Conservation (phyloP, 2,888 invertebrate species). For the Petrolisthes cinctipes region DNA sequence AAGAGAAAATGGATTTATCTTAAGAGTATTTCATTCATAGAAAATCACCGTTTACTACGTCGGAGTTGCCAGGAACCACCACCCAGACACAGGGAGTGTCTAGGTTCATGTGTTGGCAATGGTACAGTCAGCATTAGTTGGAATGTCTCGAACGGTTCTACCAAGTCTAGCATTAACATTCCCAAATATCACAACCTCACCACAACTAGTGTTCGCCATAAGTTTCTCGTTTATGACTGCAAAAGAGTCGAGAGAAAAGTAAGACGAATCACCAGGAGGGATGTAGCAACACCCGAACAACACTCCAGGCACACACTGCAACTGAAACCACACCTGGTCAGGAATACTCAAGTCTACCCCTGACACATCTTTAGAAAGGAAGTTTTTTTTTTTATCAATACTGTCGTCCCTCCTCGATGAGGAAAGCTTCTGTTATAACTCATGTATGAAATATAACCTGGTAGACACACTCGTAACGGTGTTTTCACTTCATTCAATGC, state of each 20-base stretch:
- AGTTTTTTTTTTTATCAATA: not conserved
- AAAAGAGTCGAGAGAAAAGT: not conserved
- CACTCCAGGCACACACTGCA: not conserved
- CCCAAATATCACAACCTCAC: too few species aligned
- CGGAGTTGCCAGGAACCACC: too few species aligned
- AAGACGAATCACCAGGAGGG: not conserved
- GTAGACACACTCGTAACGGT: not conserved
- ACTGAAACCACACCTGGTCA: slow-evolving; percentile 9
- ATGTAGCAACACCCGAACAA: not conserved
- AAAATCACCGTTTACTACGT: too few species aligned
- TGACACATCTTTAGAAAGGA: not conserved
- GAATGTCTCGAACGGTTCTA: too few species aligned
- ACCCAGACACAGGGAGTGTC: too few species aligned
- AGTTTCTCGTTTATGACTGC: too few species aligned
- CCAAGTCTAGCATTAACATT: too few species aligned
- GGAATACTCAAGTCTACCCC: not conserved
- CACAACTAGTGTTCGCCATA: too few species aligned
- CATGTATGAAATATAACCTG: not conserved
- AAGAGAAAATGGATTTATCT: too few species aligned
- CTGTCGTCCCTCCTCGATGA: not conserved
- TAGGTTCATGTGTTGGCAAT: too few species aligned
- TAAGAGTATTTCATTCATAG: too few species aligned
- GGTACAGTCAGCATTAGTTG: too few species aligned
- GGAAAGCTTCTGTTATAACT: not conserved
- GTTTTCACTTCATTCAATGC: not conserved